These are phyloP conservation scores for Hippolais icterina DNA, from an alignment of 2,113 vertebrate species.

Conservation along the genomic window DNA sequence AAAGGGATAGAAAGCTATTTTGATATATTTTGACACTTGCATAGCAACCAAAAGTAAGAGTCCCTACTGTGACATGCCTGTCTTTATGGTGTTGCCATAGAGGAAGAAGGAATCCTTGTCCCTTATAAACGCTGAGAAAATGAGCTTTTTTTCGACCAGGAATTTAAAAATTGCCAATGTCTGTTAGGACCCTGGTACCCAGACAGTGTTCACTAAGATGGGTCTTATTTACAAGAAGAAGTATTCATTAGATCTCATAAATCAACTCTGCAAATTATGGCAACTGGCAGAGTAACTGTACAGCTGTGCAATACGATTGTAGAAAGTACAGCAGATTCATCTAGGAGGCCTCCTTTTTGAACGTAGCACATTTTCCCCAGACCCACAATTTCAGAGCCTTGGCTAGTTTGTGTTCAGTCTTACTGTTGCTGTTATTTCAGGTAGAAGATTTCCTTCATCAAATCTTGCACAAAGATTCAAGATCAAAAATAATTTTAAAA, in stretches of 20 bases:
- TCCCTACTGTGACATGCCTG: background rate
- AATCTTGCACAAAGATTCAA: background rate
- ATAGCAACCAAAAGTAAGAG: background rate
- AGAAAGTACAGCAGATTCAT: background rate
- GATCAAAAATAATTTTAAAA: background rate
- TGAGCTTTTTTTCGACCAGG: background rate
- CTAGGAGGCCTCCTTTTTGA: background rate
- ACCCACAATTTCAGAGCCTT: background rate
- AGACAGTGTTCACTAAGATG: background rate
- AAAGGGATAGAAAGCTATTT: background rate
- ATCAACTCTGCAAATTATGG: background rate
- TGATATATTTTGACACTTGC: background rate
- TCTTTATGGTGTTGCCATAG: background rate
- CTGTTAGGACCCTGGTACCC: background rate
- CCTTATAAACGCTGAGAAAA: background rate
- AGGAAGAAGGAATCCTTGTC: background rate
- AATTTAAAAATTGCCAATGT: background rate
- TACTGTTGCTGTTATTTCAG: background rate
- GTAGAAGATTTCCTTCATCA: background rate
- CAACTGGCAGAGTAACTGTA: background rate
- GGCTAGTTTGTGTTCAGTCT: background rate
- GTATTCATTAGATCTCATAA: background rate
- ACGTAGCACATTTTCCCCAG: background rate
- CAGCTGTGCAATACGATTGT: background rate
- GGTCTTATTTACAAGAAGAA: background rate